Evolutionary conservation across 53 echinoderm and acorn worm species (phyloP).

Genomic region (Patiria pectinifera): DNA sequence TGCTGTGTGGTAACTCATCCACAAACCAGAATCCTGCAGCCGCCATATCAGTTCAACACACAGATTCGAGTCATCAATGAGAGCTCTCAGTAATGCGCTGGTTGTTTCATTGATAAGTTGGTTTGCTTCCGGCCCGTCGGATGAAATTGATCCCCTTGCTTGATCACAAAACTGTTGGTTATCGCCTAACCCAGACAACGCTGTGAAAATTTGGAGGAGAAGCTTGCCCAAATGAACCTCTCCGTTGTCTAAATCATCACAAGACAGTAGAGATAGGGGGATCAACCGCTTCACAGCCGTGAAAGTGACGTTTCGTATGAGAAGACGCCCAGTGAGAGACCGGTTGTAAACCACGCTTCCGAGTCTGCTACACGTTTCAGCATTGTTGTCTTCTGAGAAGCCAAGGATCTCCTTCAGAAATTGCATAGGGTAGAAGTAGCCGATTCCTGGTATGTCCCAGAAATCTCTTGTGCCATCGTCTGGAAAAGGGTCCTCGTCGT

Average conservation of each 20-base stretch:
- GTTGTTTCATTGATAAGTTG: conserved; percentile 3
- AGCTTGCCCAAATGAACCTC: conserved; percentile 7
- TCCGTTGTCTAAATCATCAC: background rate
- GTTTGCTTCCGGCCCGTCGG: background rate
- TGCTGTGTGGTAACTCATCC: conserved; percentile 13
- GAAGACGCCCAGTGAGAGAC: conserved; percentile 17
- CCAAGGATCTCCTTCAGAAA: conserved; percentile 34
- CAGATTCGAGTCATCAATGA: background rate
- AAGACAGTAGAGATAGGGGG: conserved; percentile 29
- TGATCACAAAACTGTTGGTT: conserved; percentile 3
- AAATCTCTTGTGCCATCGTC: background rate
- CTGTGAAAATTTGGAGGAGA: conserved; percentile 6
- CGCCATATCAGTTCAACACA: conserved; percentile 1
- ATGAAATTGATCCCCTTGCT: background rate
- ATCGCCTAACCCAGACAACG: background rate
- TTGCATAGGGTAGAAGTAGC: conserved; percentile 11
- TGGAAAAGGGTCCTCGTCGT: background rate
- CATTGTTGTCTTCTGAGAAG: conserved; percentile 17
- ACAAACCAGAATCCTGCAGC: background rate
- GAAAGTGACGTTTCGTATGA: conserved; percentile 25
- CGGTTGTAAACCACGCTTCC: conserved; percentile 24
- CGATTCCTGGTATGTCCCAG: conserved; percentile 35
- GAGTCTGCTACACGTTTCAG: conserved; percentile 8
- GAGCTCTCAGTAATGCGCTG: background rate
- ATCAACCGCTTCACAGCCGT: conserved; percentile 16